Conservation (phyloP, 1,140 invertebrate genomes). For the Atta cephalotes region DNA sequence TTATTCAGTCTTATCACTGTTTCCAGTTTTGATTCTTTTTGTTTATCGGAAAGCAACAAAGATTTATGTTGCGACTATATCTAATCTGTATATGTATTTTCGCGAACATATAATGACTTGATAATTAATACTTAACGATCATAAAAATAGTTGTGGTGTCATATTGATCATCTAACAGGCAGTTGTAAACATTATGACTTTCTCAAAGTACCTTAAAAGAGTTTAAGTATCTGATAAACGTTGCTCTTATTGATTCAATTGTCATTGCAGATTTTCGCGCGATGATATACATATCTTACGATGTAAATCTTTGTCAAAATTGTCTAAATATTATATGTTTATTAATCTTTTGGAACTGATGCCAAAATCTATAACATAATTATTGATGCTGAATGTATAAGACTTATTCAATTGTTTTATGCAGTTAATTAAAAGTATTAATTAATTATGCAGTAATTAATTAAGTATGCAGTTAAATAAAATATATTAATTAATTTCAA, state of each 20-base stretch:
- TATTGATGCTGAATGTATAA: no score
- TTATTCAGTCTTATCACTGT: not conserved
- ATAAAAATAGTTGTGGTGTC: slow-evolving; percentile 9
- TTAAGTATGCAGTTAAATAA: no score
- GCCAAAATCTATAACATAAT: no score
- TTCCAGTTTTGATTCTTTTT: not conserved
- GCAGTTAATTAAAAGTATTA: no score
- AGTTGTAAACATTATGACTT: slow-evolving; percentile 25
- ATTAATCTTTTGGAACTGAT: no score
- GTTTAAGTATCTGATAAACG: slow-evolving; percentile 4
- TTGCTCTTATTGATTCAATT: slow-evolving; percentile 15
- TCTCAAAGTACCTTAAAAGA: slow-evolving; percentile 6
- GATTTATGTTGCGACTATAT: not conserved
- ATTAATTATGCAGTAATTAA: no score
- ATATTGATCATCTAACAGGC: not conserved
- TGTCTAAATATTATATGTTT: no score
- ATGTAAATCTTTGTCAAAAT: not conserved
- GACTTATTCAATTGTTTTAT: no score
- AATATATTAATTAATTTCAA: no score
- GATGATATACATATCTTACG: not conserved
- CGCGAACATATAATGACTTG: not conserved
- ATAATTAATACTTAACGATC: slow-evolving; percentile 21
- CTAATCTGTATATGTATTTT: not conserved
- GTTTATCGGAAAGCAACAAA: no score
- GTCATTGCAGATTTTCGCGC: not conserved